Evolutionary conservation across 2,797 vertebrate genomes (phyloP).

Genomic region (Strix occidentalis): DNA sequence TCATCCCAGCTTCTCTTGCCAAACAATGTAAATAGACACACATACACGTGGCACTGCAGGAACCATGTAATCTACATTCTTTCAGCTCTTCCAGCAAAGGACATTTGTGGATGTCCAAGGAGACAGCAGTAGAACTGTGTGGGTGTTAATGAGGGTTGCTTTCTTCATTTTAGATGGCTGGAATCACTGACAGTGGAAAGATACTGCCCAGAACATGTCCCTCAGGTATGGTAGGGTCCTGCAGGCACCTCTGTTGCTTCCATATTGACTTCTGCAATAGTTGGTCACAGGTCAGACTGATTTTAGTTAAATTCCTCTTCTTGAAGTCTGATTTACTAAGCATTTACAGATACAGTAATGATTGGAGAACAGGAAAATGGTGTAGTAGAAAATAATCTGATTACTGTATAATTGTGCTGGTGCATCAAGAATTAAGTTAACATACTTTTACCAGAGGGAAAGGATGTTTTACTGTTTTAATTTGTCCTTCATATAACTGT

Average conservation of each 20-base stretch:
- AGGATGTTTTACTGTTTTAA: neutral
- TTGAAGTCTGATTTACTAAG: neutral
- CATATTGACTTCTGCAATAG: neutral
- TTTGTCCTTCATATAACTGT: neutral
- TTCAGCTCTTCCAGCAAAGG: neutral
- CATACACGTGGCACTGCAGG: neutral
- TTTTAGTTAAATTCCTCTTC: neutral
- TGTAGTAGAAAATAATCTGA: neutral
- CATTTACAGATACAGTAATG: neutral
- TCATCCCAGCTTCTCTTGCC: neutral
- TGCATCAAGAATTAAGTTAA: neutral
- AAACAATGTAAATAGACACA: neutral
- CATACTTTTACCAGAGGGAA: neutral
- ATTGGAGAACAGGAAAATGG: neutral
- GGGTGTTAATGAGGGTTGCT: neutral
- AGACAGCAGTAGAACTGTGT: neutral
- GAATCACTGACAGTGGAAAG: neutral
- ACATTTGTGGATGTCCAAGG: neutral
- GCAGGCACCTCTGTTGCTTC: neutral
- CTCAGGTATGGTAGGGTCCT: neutral
- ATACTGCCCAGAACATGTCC: neutral
- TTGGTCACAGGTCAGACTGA: neutral
- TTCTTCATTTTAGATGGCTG: neutral
- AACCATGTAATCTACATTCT: neutral
- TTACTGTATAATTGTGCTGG: neutral